phyloP scores from a whole-genome alignment of 2,797 vertebrate species.

The Oreortyx pictus region DNA sequence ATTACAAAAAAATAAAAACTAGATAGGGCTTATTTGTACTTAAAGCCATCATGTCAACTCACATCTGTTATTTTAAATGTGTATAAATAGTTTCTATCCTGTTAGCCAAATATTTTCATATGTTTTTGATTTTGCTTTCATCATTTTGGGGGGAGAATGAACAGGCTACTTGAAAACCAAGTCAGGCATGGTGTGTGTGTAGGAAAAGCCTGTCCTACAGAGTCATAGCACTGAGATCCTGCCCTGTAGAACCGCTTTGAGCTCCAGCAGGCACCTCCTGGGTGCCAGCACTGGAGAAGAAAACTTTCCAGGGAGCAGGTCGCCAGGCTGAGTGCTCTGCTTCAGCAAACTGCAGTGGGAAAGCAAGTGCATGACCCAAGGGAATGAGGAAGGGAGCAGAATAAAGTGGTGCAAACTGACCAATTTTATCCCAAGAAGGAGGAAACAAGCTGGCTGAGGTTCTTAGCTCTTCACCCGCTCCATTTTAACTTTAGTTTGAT shows the following conservation, averaged over 20 bases:
- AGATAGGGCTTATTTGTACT: background rate
- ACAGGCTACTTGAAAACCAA: background rate
- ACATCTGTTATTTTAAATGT: slow-evolving; percentile 38
- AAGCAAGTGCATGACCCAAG: background rate
- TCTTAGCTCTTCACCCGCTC: background rate
- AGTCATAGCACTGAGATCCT: background rate
- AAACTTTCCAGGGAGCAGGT: background rate
- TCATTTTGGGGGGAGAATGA: slow-evolving; percentile 24
- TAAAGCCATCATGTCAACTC: slow-evolving; percentile 17
- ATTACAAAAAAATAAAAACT: background rate
- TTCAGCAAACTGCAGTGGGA: background rate
- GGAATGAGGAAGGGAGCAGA: background rate
- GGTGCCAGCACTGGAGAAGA: background rate
- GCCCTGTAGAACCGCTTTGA: background rate
- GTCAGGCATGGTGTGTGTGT: background rate
- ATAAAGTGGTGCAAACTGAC: background rate
- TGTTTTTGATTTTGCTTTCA: slow-evolving; percentile 50
- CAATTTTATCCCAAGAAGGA: background rate
- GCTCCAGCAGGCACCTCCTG: background rate
- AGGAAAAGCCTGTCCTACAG: background rate
- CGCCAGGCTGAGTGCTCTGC: background rate
- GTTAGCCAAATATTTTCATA: slow-evolving; percentile 44
- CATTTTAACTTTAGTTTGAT: background rate
- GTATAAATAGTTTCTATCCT: slow-evolving; percentile 23
- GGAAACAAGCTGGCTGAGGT: background rate